A percentile compares a stretch with the other conserved stretches of the same genome.
Evolutionary conservation across 2,888 invertebrate species (phyloP).

Genomic region (Callyntrura guangdongensis): DNA sequence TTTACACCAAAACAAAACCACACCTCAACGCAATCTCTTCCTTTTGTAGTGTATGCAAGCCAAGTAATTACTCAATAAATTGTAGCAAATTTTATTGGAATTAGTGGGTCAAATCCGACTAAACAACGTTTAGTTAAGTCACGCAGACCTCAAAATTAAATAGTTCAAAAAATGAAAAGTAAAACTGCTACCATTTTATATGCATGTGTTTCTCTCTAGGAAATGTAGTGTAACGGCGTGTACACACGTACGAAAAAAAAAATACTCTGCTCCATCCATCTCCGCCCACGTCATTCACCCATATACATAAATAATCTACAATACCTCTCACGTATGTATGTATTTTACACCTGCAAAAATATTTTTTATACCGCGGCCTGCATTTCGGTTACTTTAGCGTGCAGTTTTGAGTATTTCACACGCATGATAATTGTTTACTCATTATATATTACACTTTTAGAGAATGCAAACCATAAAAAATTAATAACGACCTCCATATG

Average conservation of each 20-base stretch:
- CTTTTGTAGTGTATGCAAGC: neutral
- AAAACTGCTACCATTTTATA: neutral
- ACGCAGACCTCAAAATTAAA: neutral
- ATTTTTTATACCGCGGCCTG: too few relatives aligned
- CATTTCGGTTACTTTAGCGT: too few relatives aligned
- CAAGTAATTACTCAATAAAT: conserved; percentile 3
- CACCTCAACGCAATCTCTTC: neutral
- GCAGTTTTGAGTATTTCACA: neutral
- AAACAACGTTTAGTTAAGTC: neutral
- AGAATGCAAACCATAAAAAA: too few relatives aligned
- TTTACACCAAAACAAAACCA: neutral
- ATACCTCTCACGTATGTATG: too few relatives aligned
- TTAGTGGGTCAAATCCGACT: conserved; percentile 32
- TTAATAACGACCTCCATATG: too few relatives aligned
- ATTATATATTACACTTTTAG: neutral
- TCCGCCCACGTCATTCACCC: neutral
- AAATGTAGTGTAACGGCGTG: neutral
- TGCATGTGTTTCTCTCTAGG: too few relatives aligned
- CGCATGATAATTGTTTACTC: conserved; percentile 8
- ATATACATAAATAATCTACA: neutral
- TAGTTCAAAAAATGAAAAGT: conserved; percentile 8
- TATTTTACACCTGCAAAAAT: too few relatives aligned
- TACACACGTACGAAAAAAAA: neutral
- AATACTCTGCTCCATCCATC: neutral
- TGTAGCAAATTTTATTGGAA: conserved; percentile 7